Percentiles rank a stretch among this genome's conserved stretches.
Evolutionary conservation across 92 coral and sea anemone genomes (phyloP).

Genomic region (Siderastrea siderea): DNA sequence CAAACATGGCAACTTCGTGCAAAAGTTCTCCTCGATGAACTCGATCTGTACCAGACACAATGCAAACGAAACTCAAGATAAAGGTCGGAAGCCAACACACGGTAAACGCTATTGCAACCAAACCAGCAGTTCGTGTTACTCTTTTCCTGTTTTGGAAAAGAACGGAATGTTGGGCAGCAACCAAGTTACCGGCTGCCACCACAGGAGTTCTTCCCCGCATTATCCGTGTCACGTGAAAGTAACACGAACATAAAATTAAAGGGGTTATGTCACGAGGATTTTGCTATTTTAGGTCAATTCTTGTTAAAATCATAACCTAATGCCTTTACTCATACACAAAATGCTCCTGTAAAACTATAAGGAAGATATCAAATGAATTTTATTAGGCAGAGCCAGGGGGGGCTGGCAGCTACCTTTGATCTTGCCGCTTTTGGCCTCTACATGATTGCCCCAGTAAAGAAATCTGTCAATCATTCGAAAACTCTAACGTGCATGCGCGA

Average conservation of each 20-base stretch:
- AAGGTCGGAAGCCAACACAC: conserved; percentile 83
- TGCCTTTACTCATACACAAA: no score
- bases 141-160: conserved; percentile 3
- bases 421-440: no score
- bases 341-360: no score
- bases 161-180: neutral
- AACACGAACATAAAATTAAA: conserved; percentile 75
- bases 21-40: conserved; percentile 59
- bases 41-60: conserved; percentile 51
- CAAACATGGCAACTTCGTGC: conserved; percentile 80
- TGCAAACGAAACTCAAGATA: conserved; percentile 55
- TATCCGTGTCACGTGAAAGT: conserved; percentile 49
- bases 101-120: conserved; percentile 43
- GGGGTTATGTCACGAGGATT: no score
- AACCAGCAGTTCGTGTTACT: conserved; percentile 37
- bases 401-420: no score
- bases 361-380: no score
- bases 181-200: neutral
- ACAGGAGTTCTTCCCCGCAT: conserved; percentile 54
- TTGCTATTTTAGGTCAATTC: no score
- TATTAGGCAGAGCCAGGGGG: no score
- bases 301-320: no score
- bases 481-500: no score
- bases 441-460: no score
- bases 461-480: no score